Conservation (phyloP, 1,140 invertebrate genomes). For the Heterodera carotae region DNA sequence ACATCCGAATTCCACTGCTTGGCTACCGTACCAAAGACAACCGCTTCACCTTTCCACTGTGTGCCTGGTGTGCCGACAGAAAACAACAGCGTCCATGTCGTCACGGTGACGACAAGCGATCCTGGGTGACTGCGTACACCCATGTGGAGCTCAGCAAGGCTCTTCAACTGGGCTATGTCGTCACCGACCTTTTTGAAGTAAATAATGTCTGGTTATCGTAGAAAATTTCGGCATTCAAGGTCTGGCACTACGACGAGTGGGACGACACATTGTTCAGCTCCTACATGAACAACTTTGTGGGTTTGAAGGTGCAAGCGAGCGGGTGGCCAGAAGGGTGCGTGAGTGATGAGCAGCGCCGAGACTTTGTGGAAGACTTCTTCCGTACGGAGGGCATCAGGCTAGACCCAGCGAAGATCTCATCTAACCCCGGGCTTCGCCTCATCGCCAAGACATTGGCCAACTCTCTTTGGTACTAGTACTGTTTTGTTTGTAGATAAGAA, state of each 20-base stretch:
- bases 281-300: too few relatives aligned
- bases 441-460: slow-evolving; percentile 10
- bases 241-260: slow-evolving; percentile 18
- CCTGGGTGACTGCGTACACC: slow-evolving; percentile 14
- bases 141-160: slow-evolving; percentile 32
- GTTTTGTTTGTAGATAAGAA: not conserved
- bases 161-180: not conserved
- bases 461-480: not conserved
- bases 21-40: not conserved
- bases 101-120: not conserved
- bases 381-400: not conserved
- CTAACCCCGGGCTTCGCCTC: slow-evolving; percentile 7
- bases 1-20: not conserved
- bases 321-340: slow-evolving; percentile 5
- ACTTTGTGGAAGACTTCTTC: not conserved
- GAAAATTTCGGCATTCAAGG: not conserved
- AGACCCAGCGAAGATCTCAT: not conserved
- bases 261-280: not conserved
- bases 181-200: not conserved
- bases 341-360: not conserved
- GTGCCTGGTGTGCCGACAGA: not conserved
- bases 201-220: not conserved
- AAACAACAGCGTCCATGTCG: not conserved
- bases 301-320: too few relatives aligned
- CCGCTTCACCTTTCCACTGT: not conserved